These are phyloP conservation scores for Oxygymnocypris stewartii DNA, from an alignment of 2,113 vertebrate species.

Conservation along the genomic window DNA sequence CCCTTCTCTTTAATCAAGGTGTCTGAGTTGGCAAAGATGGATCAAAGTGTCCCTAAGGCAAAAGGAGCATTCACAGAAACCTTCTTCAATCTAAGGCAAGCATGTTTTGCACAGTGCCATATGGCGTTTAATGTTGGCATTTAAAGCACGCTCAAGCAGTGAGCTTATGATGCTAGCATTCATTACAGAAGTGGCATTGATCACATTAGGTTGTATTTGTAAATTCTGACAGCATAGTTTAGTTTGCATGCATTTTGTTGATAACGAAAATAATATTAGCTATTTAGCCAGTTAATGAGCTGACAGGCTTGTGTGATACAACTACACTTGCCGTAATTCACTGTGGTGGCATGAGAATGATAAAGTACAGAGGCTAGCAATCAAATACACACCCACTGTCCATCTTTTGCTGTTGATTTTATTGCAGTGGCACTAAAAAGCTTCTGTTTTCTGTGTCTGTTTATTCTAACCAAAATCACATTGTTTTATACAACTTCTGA, in stretches of 20 bases:
- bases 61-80: conserved; percentile 61
- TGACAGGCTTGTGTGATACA: not conserved
- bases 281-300: not conserved
- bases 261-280: not conserved
- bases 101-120: conserved; percentile 16
- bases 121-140: not conserved
- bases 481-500: not conserved
- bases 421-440: not conserved
- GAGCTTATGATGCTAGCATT: not conserved
- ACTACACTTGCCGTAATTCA: not conserved
- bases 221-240: not conserved
- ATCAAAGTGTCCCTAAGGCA: conserved; percentile 65
- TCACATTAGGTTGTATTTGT: not conserved
- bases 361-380: not conserved
- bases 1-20: conserved; percentile 40
- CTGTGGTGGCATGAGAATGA: not conserved
- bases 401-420: not conserved
- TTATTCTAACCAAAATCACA: not conserved
- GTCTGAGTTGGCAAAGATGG: conserved; percentile 64
- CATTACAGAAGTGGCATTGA: not conserved
- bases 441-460: not conserved
- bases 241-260: not conserved
- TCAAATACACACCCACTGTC: not conserved
- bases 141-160: not conserved
- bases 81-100: conserved; percentile 31